Base-by-base conservation (phyloP, 2,797 vertebrate species). In the Antrozous pallidus region DNA sequence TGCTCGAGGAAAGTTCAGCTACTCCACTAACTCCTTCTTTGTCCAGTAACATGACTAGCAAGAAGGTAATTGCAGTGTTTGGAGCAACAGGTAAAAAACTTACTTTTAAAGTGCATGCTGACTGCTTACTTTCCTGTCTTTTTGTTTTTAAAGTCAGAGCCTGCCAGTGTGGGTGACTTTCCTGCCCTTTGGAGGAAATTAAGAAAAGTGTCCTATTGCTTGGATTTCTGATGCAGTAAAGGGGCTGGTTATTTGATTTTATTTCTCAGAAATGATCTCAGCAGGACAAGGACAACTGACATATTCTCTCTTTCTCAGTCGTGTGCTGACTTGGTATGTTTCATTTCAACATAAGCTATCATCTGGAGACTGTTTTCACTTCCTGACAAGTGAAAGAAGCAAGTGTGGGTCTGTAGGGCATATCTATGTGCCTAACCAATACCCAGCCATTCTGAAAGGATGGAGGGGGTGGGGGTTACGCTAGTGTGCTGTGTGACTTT, bases 41-140 rank as follows among this genome's bases (percentile, higher is more conserved):
- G 17, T 45, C 40, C 17, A 24, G 26, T 4, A 58, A 40, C 49
- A 92, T 92, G 89, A 85, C 88, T 56, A 51, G 22, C 78, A 94
- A 79, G 87, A 88, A 93, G 84, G 54, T 84, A 14, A 93, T 93
- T 42, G 42, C 67, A 26, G 90, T 94, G 28, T 94, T 94, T 31
- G 94, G 94, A 88, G 93, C 96, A 31, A 96, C 90, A 84, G 94
- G 96, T 96, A 90, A 92, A 63, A 83, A 49, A 0, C 6, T 49
- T 40, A 24, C 36, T 94, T 81, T 71, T 63, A n/a, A 80, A 90
- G 31, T 42, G 73, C 5, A 7, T 74, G 31, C 51, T 56, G 61
- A 71, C 54, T 70, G 8, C 42, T 86, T 67, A 67, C 45, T 65
- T 58, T 90, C 24, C 38, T 74, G 11, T 63, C 58, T 70, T 80